Conservation (phyloP, 1,140 invertebrate species). For the Acromyrmex echinatior region DNA sequence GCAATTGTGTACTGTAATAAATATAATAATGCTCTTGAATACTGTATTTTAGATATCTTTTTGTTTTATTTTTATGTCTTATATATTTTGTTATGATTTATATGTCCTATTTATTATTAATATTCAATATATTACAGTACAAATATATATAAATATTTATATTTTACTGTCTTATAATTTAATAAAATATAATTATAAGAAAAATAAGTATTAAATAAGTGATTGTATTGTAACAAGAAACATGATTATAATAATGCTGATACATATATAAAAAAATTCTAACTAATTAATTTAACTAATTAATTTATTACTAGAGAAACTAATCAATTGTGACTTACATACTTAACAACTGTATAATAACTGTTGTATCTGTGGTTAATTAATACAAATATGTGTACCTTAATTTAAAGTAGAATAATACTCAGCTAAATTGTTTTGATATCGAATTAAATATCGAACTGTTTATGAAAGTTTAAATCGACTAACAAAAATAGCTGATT, state of each 20-base stretch:
- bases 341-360: not conserved
- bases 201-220: not conserved
- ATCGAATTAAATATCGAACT: not conserved
- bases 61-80: not conserved
- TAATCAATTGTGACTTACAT: not conserved
- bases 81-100: not conserved
- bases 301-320: not conserved
- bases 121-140: not conserved
- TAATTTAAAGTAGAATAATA: not conserved
- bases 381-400: not conserved
- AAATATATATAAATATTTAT: not conserved
- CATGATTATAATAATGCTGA: not conserved
- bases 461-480: conserved; percentile 21
- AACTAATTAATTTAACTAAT: not conserved
- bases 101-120: not conserved
- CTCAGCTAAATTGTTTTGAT: not conserved
- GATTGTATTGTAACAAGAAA: not conserved
- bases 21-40: not conserved
- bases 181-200: conserved; percentile 3
- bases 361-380: not conserved
- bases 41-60: not conserved
- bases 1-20: not conserved
- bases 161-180: not conserved
- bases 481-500: not conserved
- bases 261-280: not conserved